Percentiles rank a stretch among this genome's conserved stretches.
These are phyloP conservation scores for Lynx canadensis DNA, from an alignment of 2,113 vertebrate genomes.

Conservation along the genomic window DNA sequence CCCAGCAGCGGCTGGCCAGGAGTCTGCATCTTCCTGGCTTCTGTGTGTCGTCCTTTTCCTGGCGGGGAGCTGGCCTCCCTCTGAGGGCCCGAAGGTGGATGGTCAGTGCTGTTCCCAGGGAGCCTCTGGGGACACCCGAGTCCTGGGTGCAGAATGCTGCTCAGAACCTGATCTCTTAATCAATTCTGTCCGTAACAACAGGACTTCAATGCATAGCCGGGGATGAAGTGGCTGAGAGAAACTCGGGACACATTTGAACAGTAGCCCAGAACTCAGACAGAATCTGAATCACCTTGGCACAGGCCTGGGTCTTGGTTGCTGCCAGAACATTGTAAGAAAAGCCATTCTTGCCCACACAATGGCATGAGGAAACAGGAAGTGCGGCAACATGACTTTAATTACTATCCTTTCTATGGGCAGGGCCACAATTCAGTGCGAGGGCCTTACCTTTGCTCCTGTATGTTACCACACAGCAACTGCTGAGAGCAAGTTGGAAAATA, in stretches of 20 bases:
- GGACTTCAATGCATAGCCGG: constrained; percentile 52
- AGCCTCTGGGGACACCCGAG: background rate
- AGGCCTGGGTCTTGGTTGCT: constrained; percentile 33
- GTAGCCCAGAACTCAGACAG: constrained; percentile 48
- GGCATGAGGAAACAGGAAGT: constrained; percentile 60
- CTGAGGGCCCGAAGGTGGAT: background rate
- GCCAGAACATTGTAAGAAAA: constrained; percentile 75
- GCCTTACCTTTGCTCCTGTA: background rate
- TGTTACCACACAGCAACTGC: background rate
- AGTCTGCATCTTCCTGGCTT: background rate
- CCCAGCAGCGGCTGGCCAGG: rapidly evolving
- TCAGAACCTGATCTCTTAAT: constrained; percentile 64
- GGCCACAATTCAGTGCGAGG: background rate
- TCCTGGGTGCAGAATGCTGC: background rate
- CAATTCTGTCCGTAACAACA: constrained; percentile 24
- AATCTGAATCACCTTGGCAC: constrained; percentile 73
- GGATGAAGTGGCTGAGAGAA: constrained; percentile 59
- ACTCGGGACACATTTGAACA: constrained; percentile 59
- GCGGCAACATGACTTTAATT: background rate
- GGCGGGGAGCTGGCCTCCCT: background rate
- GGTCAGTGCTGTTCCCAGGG: constrained; percentile 22
- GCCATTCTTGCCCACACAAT: constrained; percentile 58
- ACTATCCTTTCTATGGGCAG: background rate
- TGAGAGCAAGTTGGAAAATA: background rate
- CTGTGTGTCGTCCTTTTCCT: background rate